phyloP scores from a whole-genome alignment of 2,113 vertebrate genomes.

The Sylvietta virens region DNA sequence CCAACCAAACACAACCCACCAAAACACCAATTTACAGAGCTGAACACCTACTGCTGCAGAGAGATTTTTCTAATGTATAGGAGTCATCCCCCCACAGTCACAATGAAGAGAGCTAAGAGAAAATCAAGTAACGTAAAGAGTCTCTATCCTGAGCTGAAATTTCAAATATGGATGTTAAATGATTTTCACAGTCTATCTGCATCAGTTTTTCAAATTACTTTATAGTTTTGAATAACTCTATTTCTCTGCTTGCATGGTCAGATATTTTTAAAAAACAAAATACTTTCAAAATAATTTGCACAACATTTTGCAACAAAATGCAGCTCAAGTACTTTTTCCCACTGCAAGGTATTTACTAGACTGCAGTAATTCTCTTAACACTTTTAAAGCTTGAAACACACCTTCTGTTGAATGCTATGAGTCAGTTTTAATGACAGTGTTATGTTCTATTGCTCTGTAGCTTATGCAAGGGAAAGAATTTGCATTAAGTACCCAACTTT shows the following conservation, averaged over 20 bases:
- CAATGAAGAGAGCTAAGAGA: neutral
- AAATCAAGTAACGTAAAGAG: neutral
- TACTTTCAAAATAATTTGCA: neutral
- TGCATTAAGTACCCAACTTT: constrained; percentile 62
- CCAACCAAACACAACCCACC: neutral
- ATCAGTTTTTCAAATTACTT: neutral
- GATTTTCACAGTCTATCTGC: neutral
- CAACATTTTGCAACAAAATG: neutral
- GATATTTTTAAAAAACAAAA: neutral
- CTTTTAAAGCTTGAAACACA: constrained; percentile 53
- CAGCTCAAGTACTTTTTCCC: neutral
- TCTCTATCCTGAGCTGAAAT: neutral
- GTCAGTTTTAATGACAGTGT: constrained; percentile 68
- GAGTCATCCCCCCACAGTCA: fast-evolving
- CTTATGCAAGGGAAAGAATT: constrained; percentile 66
- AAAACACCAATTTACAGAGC: neutral
- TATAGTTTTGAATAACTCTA: neutral
- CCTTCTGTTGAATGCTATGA: constrained; percentile 63
- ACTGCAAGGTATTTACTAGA: constrained; percentile 38
- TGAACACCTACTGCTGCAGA: neutral
- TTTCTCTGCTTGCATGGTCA: neutral
- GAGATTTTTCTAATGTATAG: neutral
- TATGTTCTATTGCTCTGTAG: constrained; percentile 48
- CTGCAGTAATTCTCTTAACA: constrained; percentile 47
- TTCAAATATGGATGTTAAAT: neutral